Percentiles rank a stretch among this genome's conserved stretches.
Evolutionary conservation across 1,140 invertebrate genomes (phyloP).

Genomic region (Dreissena polymorpha): DNA sequence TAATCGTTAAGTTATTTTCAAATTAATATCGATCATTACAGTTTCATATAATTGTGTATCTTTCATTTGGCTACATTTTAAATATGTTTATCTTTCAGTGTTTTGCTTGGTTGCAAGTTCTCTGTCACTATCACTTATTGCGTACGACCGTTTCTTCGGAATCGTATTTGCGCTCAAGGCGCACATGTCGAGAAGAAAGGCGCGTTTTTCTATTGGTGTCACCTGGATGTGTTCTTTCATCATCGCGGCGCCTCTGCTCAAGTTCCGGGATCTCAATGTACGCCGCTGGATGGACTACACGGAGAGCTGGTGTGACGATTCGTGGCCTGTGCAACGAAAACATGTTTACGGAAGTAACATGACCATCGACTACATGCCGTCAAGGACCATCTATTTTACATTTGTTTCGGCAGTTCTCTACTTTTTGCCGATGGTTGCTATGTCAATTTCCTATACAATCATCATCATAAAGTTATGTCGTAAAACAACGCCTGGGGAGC

Average conservation of each 20-base stretch:
- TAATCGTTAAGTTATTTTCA: no score
- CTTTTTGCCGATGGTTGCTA: slow-evolving; percentile 80
- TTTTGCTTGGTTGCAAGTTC: slow-evolving; percentile 80
- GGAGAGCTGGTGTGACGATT: slow-evolving; percentile 75
- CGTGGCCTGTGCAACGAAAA: slow-evolving; percentile 64
- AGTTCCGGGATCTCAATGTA: slow-evolving; percentile 65
- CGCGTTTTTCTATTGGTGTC: slow-evolving; percentile 75
- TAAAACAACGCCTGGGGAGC: slow-evolving; percentile 66
- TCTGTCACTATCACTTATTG: slow-evolving; percentile 80
- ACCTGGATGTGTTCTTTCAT: slow-evolving; percentile 79
- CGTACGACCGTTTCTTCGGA: slow-evolving; percentile 80
- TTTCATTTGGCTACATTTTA: no score
- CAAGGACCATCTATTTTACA: slow-evolving; percentile 77
- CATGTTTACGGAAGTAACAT: slow-evolving; percentile 45
- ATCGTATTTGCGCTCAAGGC: slow-evolving; percentile 76
- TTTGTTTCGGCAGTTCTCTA: slow-evolving; percentile 79
- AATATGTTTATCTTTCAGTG: slow-evolving; percentile 69
- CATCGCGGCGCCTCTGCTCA: slow-evolving; percentile 77
- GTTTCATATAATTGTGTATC: no score
- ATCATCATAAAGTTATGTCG: slow-evolving; percentile 77
- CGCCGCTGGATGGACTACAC: slow-evolving; percentile 72
- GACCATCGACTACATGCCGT: slow-evolving; percentile 56
- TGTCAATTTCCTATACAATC: slow-evolving; percentile 79
- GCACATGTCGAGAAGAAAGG: slow-evolving; percentile 71
- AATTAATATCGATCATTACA: no score